Conservation (phyloP, 2,113 vertebrate species). For the Paracanthobrama guichenoti region DNA sequence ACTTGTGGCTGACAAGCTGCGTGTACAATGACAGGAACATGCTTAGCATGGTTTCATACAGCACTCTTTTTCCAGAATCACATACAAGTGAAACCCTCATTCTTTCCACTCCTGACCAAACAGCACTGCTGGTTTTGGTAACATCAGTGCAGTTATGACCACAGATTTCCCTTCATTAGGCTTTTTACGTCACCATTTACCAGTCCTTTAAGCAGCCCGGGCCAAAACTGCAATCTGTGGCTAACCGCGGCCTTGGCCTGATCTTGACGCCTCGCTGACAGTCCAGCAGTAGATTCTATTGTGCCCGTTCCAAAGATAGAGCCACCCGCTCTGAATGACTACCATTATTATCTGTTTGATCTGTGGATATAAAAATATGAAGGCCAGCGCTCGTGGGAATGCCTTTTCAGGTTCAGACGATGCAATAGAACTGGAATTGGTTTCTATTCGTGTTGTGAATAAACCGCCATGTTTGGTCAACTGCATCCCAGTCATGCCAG, state of each 20-base stretch:
- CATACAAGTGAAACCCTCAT: slow-evolving; percentile 22
- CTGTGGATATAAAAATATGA: slow-evolving; percentile 36
- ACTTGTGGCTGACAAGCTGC: slow-evolving; percentile 26
- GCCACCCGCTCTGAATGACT: slow-evolving; percentile 34
- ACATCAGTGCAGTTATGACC: slow-evolving; percentile 11
- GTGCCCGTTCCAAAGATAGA: slow-evolving; percentile 44
- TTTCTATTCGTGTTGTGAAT: slow-evolving; percentile 24
- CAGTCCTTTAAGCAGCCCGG: slow-evolving; percentile 18
- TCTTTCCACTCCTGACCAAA: slow-evolving; percentile 35
- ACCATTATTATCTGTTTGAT: slow-evolving; percentile 42
- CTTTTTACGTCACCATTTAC: slow-evolving; percentile 31
- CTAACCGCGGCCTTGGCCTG: slow-evolving; percentile 47
- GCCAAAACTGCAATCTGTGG: slow-evolving; percentile 30
- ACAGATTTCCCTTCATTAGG: slow-evolving; percentile 46
- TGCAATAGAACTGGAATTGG: slow-evolving; percentile 10
- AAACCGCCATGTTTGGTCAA: slow-evolving; percentile 30
- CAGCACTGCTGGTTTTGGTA: slow-evolving; percentile 18
- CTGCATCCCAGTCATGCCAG: slow-evolving; percentile 14
- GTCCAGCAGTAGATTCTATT: slow-evolving; percentile 21
- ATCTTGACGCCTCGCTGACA: slow-evolving; percentile 18
- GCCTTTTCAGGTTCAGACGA: slow-evolving; percentile 26
- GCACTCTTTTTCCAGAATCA: slow-evolving; percentile 3
- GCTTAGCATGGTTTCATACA: slow-evolving; percentile 31
- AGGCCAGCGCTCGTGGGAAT: slow-evolving; percentile 25
- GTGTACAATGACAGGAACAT: slow-evolving; percentile 29